Evolutionary conservation across 2,888 invertebrate species (phyloP).

Genomic region (Epinotia ramella): DNA sequence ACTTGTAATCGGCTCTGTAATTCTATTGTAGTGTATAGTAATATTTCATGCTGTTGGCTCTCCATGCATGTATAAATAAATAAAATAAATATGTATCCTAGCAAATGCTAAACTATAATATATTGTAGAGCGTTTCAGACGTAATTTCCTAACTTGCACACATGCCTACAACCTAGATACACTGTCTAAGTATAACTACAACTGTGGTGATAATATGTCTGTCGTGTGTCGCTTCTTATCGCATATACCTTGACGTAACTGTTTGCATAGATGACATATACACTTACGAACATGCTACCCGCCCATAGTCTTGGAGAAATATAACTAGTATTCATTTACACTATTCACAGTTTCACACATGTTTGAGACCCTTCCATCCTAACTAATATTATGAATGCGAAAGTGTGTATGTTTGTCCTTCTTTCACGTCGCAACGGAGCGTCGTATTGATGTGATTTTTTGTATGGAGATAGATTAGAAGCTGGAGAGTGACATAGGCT

Average conservation of each 20-base stretch:
- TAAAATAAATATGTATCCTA: too few relatives aligned
- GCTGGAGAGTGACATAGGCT: too few relatives aligned
- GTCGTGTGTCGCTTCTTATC: conserved; percentile 57
- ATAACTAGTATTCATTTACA: not conserved
- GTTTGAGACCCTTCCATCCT: not conserved
- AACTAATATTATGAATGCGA: too few relatives aligned
- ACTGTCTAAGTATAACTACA: not conserved
- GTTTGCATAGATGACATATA: conserved; percentile 36
- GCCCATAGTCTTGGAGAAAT: not conserved
- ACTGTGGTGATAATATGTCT: conserved; percentile 54
- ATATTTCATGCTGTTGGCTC: too few relatives aligned
- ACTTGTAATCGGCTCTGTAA: too few relatives aligned
- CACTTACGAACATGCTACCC: not conserved
- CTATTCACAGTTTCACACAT: not conserved
- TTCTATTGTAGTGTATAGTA: too few relatives aligned
- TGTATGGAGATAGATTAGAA: too few relatives aligned
- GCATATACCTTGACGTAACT: conserved; percentile 36
- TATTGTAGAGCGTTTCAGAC: not conserved
- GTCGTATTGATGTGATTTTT: too few relatives aligned
- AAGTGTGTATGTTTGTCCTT: too few relatives aligned
- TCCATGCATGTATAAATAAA: too few relatives aligned
- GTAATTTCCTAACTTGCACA: not conserved
- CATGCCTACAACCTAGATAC: not conserved
- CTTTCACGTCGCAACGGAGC: too few relatives aligned
- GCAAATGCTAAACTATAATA: too few relatives aligned